Conservation (phyloP, 2,888 invertebrate species). For the Ophion ellenae region DNA sequence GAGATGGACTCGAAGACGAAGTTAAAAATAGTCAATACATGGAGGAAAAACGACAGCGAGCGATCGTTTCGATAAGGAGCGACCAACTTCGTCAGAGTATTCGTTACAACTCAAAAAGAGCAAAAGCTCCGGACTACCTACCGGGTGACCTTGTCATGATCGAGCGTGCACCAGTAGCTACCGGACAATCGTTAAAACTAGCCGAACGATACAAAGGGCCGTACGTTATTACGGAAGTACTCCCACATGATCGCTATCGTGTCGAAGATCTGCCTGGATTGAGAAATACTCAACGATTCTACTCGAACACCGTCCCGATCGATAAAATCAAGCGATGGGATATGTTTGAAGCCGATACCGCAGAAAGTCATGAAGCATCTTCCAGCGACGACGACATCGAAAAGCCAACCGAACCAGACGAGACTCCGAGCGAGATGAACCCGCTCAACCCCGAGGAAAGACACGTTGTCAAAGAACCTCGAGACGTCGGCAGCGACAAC, state of each 20-base stretch:
- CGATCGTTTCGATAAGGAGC: conserved; percentile 22
- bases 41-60: conserved; percentile 20
- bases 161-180: conserved; percentile 37
- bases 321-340: conserved; percentile 52
- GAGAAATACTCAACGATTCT: conserved; percentile 43
- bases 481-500: not conserved
- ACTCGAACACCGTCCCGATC: conserved; percentile 49
- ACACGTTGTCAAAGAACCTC: not conserved
- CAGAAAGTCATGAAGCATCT: not conserved
- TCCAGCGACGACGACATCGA: conserved; percentile 13
- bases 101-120: conserved; percentile 50
- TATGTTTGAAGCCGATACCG: conserved; percentile 15
- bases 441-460: conserved; percentile 1
- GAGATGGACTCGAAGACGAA: conserved; percentile 39
- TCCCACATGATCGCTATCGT: conserved; percentile 64
- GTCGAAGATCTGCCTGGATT: conserved; percentile 59
- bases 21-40: conserved; percentile 17
- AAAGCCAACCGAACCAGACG: conserved; percentile 9
- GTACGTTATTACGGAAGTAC: conserved; percentile 58
- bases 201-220: conserved; percentile 61
- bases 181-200: conserved; percentile 42
- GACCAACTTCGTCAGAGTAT: conserved; percentile 36
- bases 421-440: conserved; percentile 9
- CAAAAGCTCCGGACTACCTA: conserved; percentile 17
- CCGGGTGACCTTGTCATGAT: conserved; percentile 38